phyloP scores from a whole-genome alignment of 2,113 vertebrate genomes.

The Lampris megalopsis region DNA sequence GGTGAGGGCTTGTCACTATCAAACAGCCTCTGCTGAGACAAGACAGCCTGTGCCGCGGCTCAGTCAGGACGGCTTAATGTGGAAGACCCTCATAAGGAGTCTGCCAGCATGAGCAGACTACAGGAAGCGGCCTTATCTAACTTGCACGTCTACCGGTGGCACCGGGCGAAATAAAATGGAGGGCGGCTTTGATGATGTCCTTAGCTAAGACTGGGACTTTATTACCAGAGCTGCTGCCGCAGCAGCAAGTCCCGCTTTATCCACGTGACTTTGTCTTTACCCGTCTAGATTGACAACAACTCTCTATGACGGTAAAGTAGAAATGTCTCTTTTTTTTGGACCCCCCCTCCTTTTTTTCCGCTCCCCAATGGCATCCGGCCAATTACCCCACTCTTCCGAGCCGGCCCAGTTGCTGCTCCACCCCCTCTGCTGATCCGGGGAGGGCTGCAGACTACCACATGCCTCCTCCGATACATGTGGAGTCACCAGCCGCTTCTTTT shows the following conservation, averaged over 20 bases:
- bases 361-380: not conserved
- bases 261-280: too few relatives aligned
- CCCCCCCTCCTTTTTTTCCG: not conserved
- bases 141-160: constrained; percentile 22
- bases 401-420: too few relatives aligned
- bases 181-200: constrained; percentile 47
- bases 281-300: not conserved
- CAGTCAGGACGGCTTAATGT: constrained; percentile 59
- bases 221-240: too few relatives aligned
- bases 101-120: constrained; percentile 39
- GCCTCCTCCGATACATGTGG: too few relatives aligned
- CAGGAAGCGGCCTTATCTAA: constrained; percentile 50
- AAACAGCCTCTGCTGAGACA: constrained; percentile 66
- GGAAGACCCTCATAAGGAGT: constrained; percentile 53
- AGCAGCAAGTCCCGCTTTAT: too few relatives aligned
- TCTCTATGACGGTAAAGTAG: constrained; percentile 14
- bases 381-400: too few relatives aligned
- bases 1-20: constrained; percentile 73
- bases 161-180: constrained; percentile 25
- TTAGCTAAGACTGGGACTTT: not conserved
- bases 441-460: too few relatives aligned
- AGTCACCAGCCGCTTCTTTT: too few relatives aligned
- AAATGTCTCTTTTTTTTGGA: not conserved
- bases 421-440: too few relatives aligned
- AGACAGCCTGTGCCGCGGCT: constrained; percentile 71